Evolutionary conservation across 2,797 vertebrate genomes (phyloP), one percentile per base, ranked within the genome.

Genomic region (Darevskia mixta): DNA sequence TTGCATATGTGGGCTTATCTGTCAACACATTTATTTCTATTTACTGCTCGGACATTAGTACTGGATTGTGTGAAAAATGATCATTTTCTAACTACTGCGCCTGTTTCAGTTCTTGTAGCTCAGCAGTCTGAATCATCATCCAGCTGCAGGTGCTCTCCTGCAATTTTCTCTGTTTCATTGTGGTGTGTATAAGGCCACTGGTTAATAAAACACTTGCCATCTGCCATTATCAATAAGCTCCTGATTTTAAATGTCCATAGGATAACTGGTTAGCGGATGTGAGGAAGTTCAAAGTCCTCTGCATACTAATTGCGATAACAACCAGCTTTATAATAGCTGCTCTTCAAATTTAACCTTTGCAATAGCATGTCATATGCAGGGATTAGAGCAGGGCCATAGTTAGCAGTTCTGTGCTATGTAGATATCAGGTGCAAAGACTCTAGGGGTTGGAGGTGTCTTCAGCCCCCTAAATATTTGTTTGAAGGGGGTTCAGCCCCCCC

Each of bases 31-130:
- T 93, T 58, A 89, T 93, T 95, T 94, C 94, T 95, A 93, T 95
- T 95, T 95, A 92, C 92, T 94, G 91, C 91, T 82, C 58, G 94
- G 93, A 94, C 94, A 92, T 95, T 89, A 95, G 90, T 83, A 32
- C 88, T 85, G 83, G 89, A 86, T 95, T 86, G 90, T 93, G 58
- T 93, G 83, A 89, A 90, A 91, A 93, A 94, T 32, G 38, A 85
- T 92, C 88, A 89, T 91, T 94, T 95, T 90, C 89, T 85, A 93
- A n/a, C 92, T 92, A 89, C 25, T 55, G 0, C 61, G 88, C 83
- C 64, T 73, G 86, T 87, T 93, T 91, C 83, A 41, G 27, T 91
- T 92, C 87, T 94, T 93, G 88, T 92, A 93, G 94, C 93, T 95
- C 78, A 41, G 72, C 82, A 85, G 83, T 78, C 80, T 95, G 94